These are phyloP conservation scores for Sebastes hubbsi DNA, from an alignment of 2,797 vertebrate genomes.

Conservation along the genomic window DNA sequence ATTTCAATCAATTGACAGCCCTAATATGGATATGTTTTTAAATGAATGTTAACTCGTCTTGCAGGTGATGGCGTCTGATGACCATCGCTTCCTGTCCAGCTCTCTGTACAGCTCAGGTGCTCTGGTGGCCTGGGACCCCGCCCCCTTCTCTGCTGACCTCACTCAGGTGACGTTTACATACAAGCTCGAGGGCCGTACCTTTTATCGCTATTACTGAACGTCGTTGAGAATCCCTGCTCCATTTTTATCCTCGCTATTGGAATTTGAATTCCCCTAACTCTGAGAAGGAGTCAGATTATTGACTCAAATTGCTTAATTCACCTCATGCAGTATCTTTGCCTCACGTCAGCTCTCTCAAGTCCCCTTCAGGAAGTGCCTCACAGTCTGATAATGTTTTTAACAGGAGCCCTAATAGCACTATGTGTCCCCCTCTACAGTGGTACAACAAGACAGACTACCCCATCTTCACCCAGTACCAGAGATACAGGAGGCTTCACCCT, in stretches of 20 bases:
- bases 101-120: constrained; percentile 83
- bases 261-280: too few relatives aligned
- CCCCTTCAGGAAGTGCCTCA: not conserved
- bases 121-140: constrained; percentile 86
- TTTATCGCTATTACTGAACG: not conserved
- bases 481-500: constrained; percentile 80
- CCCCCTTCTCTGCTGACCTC: constrained; percentile 83
- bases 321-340: not conserved
- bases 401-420: not conserved
- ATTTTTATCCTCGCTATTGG: rapidly evolving
- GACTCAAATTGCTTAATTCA: not conserved
- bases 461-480: constrained; percentile 84
- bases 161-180: constrained; percentile 67
- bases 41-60: not conserved
- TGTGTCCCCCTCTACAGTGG: constrained; percentile 71
- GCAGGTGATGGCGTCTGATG: constrained; percentile 84
- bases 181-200: rapidly evolving
- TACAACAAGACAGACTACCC: constrained; percentile 85
- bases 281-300: too few relatives aligned
- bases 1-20: too few relatives aligned
- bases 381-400: not conserved
- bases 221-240: not conserved
- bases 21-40: too few relatives aligned
- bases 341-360: not conserved
- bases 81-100: constrained; percentile 83